Evolutionary conservation across 1,140 invertebrate genomes (phyloP), one percentile per base, ranked within the genome.

Genomic region (Bombus sylvicola): DNA sequence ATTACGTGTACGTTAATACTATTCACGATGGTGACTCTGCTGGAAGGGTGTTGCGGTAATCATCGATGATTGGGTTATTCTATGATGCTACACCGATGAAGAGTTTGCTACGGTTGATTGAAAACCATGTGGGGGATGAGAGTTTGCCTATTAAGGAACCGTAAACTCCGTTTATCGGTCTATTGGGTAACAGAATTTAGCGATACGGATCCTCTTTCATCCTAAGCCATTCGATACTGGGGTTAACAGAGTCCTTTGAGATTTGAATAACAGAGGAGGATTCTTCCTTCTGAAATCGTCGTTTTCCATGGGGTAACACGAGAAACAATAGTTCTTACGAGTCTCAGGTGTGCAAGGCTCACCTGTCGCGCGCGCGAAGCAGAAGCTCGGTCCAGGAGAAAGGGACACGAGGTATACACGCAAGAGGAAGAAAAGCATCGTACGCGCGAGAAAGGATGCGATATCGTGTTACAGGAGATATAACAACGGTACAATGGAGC

Each of bases 381-480:
- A 59, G 73, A 88, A 31, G 66, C 64, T 57, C 37, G n/a, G 64
- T 9, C 43, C 62, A 53, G 64, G 34, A 72, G 53, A 59, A 64
- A 85, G 34, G 57, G 31, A 64, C 53, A 28, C 39, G 62, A 39
- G 25, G 34, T 34, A 76, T 53, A 62, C 53, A 13, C 25, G 9
- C 28, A n/a, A 6, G 31, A 15, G 69, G 59, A 88, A 88, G 88
- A 88, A 91, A 92, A 86, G 89, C 88, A 88, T 91, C 8, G 66
- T 87, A 87, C 78, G 73, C 83, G 84, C 83, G 81, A 80, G 90
- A 91, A 92, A 92, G 89, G 89, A 93, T 90, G 84, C 81, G 91
- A 88, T 94, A 93, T 94, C 93, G 85, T 81, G 88, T 94, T 93
- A 93, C 93, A 82, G 83, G 88, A 68, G 78, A 94, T 94, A 81